These are phyloP conservation scores for Epinotia nisella DNA, from an alignment of 2,888 invertebrate genomes.

Conservation along the genomic window DNA sequence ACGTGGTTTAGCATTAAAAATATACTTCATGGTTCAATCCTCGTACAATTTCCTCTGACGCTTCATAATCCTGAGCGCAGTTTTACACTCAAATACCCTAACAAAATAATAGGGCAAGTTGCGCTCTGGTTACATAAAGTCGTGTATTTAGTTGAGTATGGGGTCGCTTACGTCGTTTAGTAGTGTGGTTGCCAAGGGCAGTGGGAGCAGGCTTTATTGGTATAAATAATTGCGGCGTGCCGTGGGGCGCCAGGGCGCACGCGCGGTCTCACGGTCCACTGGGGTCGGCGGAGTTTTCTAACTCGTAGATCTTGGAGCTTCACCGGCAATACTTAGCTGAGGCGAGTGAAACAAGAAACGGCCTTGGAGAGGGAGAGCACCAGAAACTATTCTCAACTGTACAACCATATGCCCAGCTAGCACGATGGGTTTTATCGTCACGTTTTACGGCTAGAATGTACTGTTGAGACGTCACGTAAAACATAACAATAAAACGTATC, in stretches of 20 bases:
- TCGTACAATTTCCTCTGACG: constrained; percentile 2
- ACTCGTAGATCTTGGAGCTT: background rate
- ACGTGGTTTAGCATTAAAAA: background rate
- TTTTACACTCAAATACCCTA: constrained; percentile 32
- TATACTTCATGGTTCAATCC: constrained; percentile 4
- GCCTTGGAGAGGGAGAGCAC: background rate
- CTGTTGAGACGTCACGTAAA: too few relatives aligned
- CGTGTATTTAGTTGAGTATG: background rate
- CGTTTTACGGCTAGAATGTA: too few relatives aligned
- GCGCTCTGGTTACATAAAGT: background rate
- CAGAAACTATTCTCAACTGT: background rate
- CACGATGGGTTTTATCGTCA: too few relatives aligned
- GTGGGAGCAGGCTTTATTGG: constrained; percentile 40
- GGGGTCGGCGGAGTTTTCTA: constrained; percentile 14
- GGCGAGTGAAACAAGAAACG: background rate
- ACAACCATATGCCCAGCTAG: too few relatives aligned
- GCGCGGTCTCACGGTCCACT: constrained; percentile 38
- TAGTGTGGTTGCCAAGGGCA: constrained; percentile 3
- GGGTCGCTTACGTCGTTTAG: constrained; percentile 10
- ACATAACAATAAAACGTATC: too few relatives aligned
- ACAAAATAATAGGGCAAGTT: constrained; percentile 37
- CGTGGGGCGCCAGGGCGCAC: constrained; percentile 40
- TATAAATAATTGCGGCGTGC: constrained; percentile 44
- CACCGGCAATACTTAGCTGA: background rate
- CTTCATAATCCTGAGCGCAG: constrained; percentile 12